A percentile compares a stretch with the other conserved stretches of the same genome.
Evolutionary conservation across 1,140 invertebrate species (phyloP).

Genomic region (Penaeus chinensis): DNA sequence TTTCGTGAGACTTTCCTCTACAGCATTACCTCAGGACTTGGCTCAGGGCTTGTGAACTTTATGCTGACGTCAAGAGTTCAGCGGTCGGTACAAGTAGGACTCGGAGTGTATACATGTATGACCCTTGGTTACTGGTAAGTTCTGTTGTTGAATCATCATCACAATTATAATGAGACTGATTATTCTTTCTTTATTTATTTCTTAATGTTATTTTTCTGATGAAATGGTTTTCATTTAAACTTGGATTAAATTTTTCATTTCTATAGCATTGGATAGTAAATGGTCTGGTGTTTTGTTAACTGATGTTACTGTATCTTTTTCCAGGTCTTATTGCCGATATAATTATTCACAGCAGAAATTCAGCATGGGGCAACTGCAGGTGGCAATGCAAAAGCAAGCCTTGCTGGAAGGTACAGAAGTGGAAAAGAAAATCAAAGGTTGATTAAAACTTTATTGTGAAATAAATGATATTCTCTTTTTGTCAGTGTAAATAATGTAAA

Average conservation of each 20-base stretch:
- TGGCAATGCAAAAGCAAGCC: slow-evolving; percentile 39
- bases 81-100: slow-evolving; percentile 12
- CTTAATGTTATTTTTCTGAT: no score
- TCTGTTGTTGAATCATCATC: no score
- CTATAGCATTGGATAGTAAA: no score
- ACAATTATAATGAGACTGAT: neutral
- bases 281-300: no score
- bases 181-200: neutral
- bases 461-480: no score
- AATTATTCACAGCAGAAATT: slow-evolving; percentile 43
- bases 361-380: slow-evolving; percentile 30
- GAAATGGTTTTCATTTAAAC: no score
- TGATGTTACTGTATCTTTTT: no score
- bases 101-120: slow-evolving; percentile 27
- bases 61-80: slow-evolving; percentile 34
- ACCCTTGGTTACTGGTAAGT: slow-evolving; percentile 43
- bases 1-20: slow-evolving; percentile 41
- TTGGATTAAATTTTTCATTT: no score
- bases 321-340: slow-evolving; percentile 44
- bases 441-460: no score
- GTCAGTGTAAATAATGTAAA: no score
- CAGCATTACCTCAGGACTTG: slow-evolving; percentile 32
- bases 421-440: slow-evolving; percentile 13
- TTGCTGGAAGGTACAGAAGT: slow-evolving; percentile 43
- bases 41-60: slow-evolving; percentile 11